A percentile compares a stretch with the other conserved stretches of the same genome.
phyloP scores from a whole-genome alignment of 2,113 vertebrate genomes.

The Carassius auratus region DNA sequence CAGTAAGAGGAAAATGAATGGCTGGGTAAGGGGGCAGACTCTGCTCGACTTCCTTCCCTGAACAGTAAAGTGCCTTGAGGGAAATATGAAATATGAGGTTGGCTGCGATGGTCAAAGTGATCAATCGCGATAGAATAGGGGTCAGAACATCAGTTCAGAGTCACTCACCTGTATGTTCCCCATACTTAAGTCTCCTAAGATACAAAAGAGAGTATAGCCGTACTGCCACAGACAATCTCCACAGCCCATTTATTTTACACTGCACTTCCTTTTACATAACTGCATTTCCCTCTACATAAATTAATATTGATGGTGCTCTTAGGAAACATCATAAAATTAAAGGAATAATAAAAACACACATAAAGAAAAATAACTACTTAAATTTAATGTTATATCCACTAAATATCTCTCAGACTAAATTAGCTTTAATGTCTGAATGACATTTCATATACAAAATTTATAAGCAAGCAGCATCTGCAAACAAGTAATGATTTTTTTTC shows the following conservation, averaged over 20 bases:
- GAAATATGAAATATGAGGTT: slow-evolving; percentile 49
- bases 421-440: neutral
- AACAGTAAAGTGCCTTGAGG: slow-evolving; percentile 22
- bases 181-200: slow-evolving; percentile 11
- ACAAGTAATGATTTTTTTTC: neutral
- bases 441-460: neutral
- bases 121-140: slow-evolving; percentile 40
- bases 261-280: neutral
- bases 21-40: neutral
- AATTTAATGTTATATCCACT: neutral
- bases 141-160: slow-evolving; percentile 39
- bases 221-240: slow-evolving; percentile 14
- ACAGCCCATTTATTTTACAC: slow-evolving; percentile 9
- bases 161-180: slow-evolving; percentile 17
- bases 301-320: neutral
- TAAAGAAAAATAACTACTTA: neutral
- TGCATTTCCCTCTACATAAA: slow-evolving; percentile 2
- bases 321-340: neutral
- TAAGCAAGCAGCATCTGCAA: neutral
- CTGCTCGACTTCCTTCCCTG: slow-evolving; percentile 13
- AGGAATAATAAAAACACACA: neutral
- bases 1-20: neutral
- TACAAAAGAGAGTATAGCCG: neutral
- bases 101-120: slow-evolving; percentile 25
- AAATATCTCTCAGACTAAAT: neutral